Conservation (phyloP, 2,888 invertebrate species). For the Smittia aterrima region DNA sequence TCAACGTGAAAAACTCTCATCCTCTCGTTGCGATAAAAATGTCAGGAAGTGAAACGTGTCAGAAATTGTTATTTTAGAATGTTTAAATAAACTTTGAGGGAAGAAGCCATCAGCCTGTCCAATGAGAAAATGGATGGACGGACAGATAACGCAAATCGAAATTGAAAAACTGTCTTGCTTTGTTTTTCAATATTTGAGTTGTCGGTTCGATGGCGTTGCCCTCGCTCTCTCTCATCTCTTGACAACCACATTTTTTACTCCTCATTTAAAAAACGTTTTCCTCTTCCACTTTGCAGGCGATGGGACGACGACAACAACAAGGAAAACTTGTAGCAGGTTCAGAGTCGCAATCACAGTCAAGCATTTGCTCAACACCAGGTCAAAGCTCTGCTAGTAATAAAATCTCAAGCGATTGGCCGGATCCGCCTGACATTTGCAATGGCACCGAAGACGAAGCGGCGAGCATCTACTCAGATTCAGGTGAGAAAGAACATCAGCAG, state of each 20-base stretch:
- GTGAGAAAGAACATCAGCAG: conserved; percentile 39
- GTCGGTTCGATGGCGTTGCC: neutral
- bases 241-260: neutral
- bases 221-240: neutral
- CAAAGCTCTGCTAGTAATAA: conserved; percentile 44
- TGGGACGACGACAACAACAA: conserved; percentile 57
- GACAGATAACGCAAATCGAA: conserved; percentile 3
- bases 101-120: neutral
- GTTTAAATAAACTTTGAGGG: neutral
- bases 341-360: conserved; percentile 64
- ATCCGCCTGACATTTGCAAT: conserved; percentile 64
- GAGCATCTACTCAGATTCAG: conserved; percentile 68
- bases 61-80: neutral
- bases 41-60: neutral
- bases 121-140: neutral
- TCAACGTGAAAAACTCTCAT: too few species aligned
- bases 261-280: neutral
- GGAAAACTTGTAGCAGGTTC: conserved; percentile 55
- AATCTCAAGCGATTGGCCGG: conserved; percentile 62
- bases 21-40: too few species aligned
- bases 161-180: conserved; percentile 20
- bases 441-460: conserved; percentile 66
- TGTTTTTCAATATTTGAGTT: conserved; percentile 4
- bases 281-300: conserved; percentile 55
- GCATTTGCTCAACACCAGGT: conserved; percentile 68